phyloP scores from a whole-genome alignment of 2,113 vertebrate species.

The Petrocephalus zakoni region DNA sequence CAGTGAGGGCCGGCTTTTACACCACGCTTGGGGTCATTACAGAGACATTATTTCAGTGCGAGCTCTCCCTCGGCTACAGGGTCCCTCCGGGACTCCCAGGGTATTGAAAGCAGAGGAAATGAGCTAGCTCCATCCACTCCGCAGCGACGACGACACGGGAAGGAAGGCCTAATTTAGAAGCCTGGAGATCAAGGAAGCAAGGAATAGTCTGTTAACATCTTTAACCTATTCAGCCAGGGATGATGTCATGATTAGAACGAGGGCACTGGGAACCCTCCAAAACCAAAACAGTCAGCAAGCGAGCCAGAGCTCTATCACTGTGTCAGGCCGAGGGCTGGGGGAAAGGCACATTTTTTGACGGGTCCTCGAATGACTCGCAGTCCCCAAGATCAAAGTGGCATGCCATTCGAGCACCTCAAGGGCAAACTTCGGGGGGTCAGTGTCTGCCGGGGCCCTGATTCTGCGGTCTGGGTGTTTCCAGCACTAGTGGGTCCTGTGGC shows the following conservation, averaged over 20 bases:
- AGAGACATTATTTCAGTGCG: not conserved
- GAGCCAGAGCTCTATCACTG: constrained; percentile 35
- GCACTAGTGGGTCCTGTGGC: not conserved
- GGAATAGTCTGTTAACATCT: constrained; percentile 71
- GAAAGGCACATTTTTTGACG: constrained; percentile 33
- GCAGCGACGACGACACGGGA: constrained; percentile 31
- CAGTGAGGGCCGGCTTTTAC: not conserved
- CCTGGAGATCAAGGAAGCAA: constrained; percentile 43
- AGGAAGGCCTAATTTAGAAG: constrained; percentile 58
- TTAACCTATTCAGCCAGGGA: constrained; percentile 70
- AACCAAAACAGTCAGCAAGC: constrained; percentile 65
- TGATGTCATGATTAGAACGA: constrained; percentile 77
- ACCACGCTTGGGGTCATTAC: not conserved
- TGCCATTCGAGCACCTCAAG: constrained; percentile 53
- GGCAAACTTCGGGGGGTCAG: constrained; percentile 52
- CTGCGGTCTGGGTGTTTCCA: constrained; percentile 27
- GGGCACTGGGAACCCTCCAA: constrained; percentile 71
- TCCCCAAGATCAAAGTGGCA: constrained; percentile 66
- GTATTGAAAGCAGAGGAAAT: constrained; percentile 21
- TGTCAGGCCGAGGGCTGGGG: constrained; percentile 25
- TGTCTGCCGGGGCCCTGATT: constrained; percentile 32
- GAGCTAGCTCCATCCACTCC: constrained; percentile 1
- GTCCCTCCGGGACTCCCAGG: not conserved
- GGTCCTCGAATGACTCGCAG: constrained; percentile 49
- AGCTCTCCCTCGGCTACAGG: not conserved